A percentile compares a stretch with the other conserved stretches of the same genome.
phyloP scores from a whole-genome alignment of 1,140 invertebrate species.

The Drosophila mayri region DNA sequence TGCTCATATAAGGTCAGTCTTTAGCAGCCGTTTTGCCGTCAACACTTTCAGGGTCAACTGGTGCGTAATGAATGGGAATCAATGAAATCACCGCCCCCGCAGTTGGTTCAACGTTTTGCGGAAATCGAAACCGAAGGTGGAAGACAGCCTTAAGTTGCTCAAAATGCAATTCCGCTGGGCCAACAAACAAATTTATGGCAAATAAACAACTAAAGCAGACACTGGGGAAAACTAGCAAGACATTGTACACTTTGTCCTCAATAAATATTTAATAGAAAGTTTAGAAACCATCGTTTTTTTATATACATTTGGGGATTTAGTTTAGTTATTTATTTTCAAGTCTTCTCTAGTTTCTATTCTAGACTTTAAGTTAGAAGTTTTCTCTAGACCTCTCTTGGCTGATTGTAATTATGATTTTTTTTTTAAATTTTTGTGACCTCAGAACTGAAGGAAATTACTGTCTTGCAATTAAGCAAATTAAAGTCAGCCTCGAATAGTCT shows the following conservation, averaged over 20 bases:
- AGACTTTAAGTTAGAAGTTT: not conserved
- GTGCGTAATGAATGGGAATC: slow-evolving; percentile 43
- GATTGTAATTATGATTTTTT: not conserved
- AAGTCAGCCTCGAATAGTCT: slow-evolving; percentile 4
- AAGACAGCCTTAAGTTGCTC: slow-evolving; percentile 20
- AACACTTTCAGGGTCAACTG: slow-evolving; percentile 75
- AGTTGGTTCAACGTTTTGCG: slow-evolving; percentile 52
- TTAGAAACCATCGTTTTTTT: not conserved
- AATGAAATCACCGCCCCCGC: slow-evolving; percentile 34
- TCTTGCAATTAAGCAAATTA: slow-evolving; percentile 10
- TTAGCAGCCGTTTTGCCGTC: slow-evolving; percentile 24
- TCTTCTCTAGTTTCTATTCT: not conserved
- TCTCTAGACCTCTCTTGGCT: not conserved
- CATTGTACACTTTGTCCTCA: too few relatives aligned
- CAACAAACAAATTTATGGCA: slow-evolving; percentile 54
- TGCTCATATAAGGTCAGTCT: slow-evolving; percentile 70
- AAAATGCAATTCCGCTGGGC: slow-evolving; percentile 47
- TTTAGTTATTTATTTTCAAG: not conserved
- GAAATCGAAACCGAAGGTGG: slow-evolving; percentile 49
- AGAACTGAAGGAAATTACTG: slow-evolving; percentile 6
- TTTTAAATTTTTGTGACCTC: slow-evolving; percentile 3
- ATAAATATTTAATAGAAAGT: not conserved
- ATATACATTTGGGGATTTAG: not conserved
- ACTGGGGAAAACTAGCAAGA: not conserved
- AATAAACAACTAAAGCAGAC: slow-evolving; percentile 53